Evolutionary conservation across 2,113 vertebrate species (phyloP).

Genomic region (Arvicanthis niloticus): DNA sequence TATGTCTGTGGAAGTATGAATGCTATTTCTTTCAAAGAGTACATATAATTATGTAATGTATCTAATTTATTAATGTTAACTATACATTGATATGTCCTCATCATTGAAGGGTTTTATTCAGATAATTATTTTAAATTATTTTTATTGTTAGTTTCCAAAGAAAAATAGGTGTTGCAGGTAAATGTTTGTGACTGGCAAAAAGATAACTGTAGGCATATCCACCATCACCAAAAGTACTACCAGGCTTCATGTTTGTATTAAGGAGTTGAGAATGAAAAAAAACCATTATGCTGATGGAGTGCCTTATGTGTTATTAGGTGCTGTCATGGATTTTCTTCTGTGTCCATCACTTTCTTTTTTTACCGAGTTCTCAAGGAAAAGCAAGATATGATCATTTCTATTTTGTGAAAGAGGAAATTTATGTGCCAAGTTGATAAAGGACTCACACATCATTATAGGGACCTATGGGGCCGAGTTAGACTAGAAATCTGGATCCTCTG

Average conservation of each 20-base stretch:
- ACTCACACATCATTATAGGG: background rate
- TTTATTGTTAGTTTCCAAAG: constrained; percentile 61
- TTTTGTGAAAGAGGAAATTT: constrained; percentile 28
- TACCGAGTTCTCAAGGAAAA: background rate
- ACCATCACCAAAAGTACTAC: constrained; percentile 31
- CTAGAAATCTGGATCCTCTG: background rate
- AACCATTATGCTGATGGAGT: background rate
- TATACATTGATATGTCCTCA: background rate
- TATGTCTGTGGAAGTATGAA: background rate
- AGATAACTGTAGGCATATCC: constrained; percentile 13
- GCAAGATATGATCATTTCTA: background rate
- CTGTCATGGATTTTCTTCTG: background rate
- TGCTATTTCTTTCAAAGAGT: constrained; percentile 14
- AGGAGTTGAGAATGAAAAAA: constrained; percentile 8
- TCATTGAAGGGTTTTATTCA: constrained; percentile 64
- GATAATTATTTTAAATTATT: constrained; percentile 69
- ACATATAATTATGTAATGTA: constrained; percentile 40
- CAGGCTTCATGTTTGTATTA: constrained; percentile 4
- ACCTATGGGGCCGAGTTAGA: background rate
- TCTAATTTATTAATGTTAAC: constrained; percentile 27
- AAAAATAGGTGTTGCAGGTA: background rate
- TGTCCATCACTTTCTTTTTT: background rate
- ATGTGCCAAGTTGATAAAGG: background rate
- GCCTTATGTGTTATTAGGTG: background rate
- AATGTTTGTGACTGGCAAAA: constrained; percentile 48